Conservation (phyloP, 2,888 invertebrate genomes). For the Phengaris arion region DNA sequence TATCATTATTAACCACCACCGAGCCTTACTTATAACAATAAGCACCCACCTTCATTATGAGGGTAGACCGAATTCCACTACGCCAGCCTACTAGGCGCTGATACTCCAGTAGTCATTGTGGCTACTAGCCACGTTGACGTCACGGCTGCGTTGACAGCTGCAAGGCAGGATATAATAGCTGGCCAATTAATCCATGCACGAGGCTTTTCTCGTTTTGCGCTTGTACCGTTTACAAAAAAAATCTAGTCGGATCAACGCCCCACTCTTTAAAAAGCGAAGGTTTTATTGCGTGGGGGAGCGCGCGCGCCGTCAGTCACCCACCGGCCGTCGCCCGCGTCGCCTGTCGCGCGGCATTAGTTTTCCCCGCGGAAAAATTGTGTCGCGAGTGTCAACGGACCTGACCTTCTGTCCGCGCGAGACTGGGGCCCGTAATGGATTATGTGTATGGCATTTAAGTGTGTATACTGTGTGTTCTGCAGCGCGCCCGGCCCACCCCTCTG, state of each 20-base stretch:
- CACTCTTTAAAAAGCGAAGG: slow-evolving; percentile 69
- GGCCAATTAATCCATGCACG: slow-evolving; percentile 4
- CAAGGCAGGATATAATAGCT: background rate
- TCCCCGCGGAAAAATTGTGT: slow-evolving; percentile 72
- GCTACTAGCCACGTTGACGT: background rate
- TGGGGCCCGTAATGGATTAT: slow-evolving; percentile 63
- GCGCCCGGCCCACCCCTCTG: slow-evolving; percentile 64
- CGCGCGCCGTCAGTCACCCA: slow-evolving; percentile 60
- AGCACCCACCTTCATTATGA: no score
- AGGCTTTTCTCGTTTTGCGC: slow-evolving; percentile 27
- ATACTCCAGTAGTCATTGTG: background rate
- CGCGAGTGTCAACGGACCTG: slow-evolving; percentile 56
- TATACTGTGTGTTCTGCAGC: slow-evolving; percentile 60
- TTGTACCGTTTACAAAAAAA: slow-evolving; percentile 43
- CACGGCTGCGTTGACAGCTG: background rate
- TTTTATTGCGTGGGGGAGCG: slow-evolving; percentile 64
- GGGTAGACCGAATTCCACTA: no score
- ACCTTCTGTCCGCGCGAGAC: slow-evolving; percentile 37
- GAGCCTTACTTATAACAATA: no score
- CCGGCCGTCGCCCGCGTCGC: slow-evolving; percentile 65
- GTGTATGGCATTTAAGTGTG: slow-evolving; percentile 71
- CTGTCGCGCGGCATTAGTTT: slow-evolving; percentile 75
- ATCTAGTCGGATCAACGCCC: slow-evolving; percentile 50
- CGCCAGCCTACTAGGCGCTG: background rate
- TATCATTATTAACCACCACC: no score